phyloP scores from a whole-genome alignment of 2,888 invertebrate genomes.

The Malachius bipustulatus region DNA sequence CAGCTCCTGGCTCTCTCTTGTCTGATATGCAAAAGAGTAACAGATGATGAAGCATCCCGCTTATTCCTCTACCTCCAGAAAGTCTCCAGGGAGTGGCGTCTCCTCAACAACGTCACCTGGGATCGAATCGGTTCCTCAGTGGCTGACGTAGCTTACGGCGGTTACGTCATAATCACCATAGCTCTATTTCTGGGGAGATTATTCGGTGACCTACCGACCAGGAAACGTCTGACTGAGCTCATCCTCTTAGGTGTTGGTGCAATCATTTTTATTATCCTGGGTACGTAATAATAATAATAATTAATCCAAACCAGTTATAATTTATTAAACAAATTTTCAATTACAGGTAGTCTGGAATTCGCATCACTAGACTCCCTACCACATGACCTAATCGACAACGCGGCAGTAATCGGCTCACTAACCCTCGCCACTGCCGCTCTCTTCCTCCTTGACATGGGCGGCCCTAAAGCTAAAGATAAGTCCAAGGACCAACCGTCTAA shows the following conservation, averaged over 20 bases:
- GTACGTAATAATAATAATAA: too few relatives aligned
- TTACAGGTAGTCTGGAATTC: constrained; percentile 51
- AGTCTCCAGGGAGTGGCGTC: constrained; percentile 61
- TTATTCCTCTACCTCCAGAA: constrained; percentile 58
- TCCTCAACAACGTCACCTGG: constrained; percentile 63
- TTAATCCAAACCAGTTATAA: too few relatives aligned
- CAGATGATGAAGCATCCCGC: constrained; percentile 59
- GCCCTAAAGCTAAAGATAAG: constrained; percentile 43
- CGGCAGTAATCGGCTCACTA: constrained; percentile 55
- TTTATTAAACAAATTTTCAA: too few relatives aligned
- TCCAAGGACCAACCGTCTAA: constrained; percentile 18
- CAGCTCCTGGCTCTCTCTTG: constrained; percentile 58
- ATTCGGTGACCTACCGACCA: constrained; percentile 51
- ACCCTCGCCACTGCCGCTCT: constrained; percentile 54
- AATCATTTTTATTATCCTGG: constrained; percentile 54
- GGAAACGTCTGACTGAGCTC: constrained; percentile 52
- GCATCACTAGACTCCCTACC: constrained; percentile 62
- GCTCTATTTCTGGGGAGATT: constrained; percentile 54
- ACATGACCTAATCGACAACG: constrained; percentile 53
- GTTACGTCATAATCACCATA: constrained; percentile 57
- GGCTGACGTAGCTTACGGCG: constrained; percentile 55
- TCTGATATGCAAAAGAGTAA: constrained; percentile 55
- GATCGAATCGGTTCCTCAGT: constrained; percentile 55
- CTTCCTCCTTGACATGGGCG: constrained; percentile 56
- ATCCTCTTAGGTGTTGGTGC: constrained; percentile 58